Base-by-base conservation (phyloP, 1,140 invertebrate species). In the Formica exsecta region DNA sequence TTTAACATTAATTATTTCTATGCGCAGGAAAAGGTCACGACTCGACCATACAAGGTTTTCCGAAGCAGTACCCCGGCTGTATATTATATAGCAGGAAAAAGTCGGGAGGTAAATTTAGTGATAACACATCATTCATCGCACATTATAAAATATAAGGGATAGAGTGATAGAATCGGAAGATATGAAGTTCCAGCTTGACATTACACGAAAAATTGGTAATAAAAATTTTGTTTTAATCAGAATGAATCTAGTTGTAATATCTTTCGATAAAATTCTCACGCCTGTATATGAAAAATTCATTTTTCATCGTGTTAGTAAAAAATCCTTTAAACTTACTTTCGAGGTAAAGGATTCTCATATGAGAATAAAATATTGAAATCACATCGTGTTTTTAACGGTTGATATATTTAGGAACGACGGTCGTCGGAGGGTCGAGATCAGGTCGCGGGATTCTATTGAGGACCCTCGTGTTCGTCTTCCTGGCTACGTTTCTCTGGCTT, bases 401-500 rank as follows among this genome's bases (percentile, higher is more conserved):
- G 38, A 64, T 51, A 1, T 74, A 68, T 93, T 86, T 75, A 95
- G 95, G 94, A 77, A 90, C 91, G 51, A 77, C 91, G 61, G 74
- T 90, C 36, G 87, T 92, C 44, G 94, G 93, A 90, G 92, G 90
- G 83, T 87, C 91, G 65, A 93, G 93, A 91, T 91, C 93, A 73
- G 93, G 90, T 87, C 94, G 95, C 89, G 95, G 94, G 86, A 94
- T 94, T 91, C 95, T 97, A 32, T 92, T 97, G 85, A 96, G 97
- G 91, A 96, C 96, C 65, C 94, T 96, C 51, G 93, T 96, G 62
- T 94, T 97, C 79, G 92, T 97, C 85, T 96, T 97, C 87, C 93
- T 97, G 54, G 95, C 96, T 70, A 96, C 97, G 86, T 97, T 97
- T 92, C 95, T 97, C 32, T 97, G 97, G 95, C 94, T 97, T 85